Base-by-base conservation (phyloP, 2,113 vertebrate genomes). In the Cervus canadensis region DNA sequence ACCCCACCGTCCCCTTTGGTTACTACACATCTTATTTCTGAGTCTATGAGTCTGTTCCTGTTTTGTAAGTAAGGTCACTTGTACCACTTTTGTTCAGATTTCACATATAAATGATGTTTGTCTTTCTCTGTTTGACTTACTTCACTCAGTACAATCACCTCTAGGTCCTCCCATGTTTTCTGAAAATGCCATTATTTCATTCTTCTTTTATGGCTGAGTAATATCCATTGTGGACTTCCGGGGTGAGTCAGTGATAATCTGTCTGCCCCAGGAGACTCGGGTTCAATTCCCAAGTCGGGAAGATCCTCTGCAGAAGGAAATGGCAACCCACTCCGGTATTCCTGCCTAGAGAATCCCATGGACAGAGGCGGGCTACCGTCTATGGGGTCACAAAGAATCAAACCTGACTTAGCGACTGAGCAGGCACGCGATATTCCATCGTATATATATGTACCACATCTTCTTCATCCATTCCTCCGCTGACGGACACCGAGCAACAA, bases 251-350 rank as follows among this genome's bases (percentile, higher is more conserved):
- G 3, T 14, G 40, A 43, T 26, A 76, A 43, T 4, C 71, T 14
- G 71, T 25, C 36, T 26, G 40, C 71, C 26, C 12, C 40, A 7
- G 12, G 5, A 43, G 71, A 43, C 40, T 43, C 6, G 1, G 67
- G 26, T 7, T 40, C 40, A 14, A 15, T 43, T 40, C 21, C 71
- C 14, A 36, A 12, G 40, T 76, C 3, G 23, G 40, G 71, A 76
- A 43, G 40, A 43, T 7, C 71, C 71, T 21, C 71, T 43, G 71
- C 23, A 40, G 71, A 26, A 76, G 71, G 71, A 26, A 40, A 43
- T 0, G 2, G 12, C 40, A 43, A 43, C 36, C 40, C 23, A 43
- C 23, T 76, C 71, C 0, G 0, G 23, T 76, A 26, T 26, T 43
- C 71, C 26, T 76, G 71, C 40, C 71, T 43, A 40, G 23, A 76